Evolutionary conservation across 1,140 invertebrate genomes (phyloP).

Genomic region (Eueides isabella): DNA sequence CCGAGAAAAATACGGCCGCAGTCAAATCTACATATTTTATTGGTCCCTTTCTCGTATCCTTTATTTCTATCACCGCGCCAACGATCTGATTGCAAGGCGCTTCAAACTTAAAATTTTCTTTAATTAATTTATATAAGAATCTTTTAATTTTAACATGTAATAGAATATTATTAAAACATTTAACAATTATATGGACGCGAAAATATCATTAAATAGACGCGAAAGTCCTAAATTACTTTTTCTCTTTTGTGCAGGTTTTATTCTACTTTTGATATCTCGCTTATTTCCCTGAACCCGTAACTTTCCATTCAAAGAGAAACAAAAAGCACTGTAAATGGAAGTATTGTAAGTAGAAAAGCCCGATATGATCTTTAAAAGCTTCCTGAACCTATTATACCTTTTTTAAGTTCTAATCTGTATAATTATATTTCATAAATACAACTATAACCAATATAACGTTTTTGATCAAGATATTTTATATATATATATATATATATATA

Average conservation of each 20-base stretch:
- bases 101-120: not conserved
- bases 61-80: conserved; percentile 56
- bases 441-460: not conserved
- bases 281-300: conserved; percentile 7
- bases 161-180: not conserved
- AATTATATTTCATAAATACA: not conserved
- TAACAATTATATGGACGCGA: not conserved
- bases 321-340: conserved; percentile 11
- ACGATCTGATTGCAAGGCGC: conserved; percentile 43
- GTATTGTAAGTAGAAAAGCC: conserved; percentile 2
- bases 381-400: not conserved
- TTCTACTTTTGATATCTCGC: conserved; percentile 5
- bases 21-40: conserved; percentile 82
- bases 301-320: conserved; percentile 1
- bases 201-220: not conserved
- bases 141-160: not conserved
- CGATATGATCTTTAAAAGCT: conserved; percentile 12
- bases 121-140: conserved; percentile 4
- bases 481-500: no score
- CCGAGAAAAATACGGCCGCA: conserved; percentile 79
- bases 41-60: conserved; percentile 72
- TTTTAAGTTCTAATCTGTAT: not conserved
- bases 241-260: not conserved
- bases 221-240: not conserved
- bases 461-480: no score